Conservation (phyloP, 2,888 invertebrate genomes). For the Hypselothyrea guttata region DNA sequence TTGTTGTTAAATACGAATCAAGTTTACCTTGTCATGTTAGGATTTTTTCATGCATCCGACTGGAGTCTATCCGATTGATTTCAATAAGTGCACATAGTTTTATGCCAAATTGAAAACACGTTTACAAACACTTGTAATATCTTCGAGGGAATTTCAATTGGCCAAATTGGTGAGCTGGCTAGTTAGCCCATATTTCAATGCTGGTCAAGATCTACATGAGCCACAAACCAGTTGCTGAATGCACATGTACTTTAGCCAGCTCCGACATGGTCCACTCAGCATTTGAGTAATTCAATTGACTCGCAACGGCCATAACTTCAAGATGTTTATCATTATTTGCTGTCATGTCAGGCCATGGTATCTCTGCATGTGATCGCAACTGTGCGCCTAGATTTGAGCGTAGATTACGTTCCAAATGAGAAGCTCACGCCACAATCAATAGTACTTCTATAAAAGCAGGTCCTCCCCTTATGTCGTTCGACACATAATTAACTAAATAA, state of each 20-base stretch:
- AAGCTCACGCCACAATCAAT: not conserved
- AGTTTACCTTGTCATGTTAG: too few relatives aligned
- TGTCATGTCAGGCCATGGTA: not conserved
- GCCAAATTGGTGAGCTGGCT: too few relatives aligned
- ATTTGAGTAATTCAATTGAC: not conserved
- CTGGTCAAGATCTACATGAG: not conserved
- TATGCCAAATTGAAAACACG: not conserved
- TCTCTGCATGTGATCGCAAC: slow-evolving; percentile 7
- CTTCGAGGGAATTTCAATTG: too few relatives aligned
- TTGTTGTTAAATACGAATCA: too few relatives aligned
- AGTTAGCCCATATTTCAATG: too few relatives aligned
- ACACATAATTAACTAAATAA: slow-evolving; percentile 51
- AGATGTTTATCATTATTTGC: slow-evolving; percentile 18
- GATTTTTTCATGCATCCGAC: not conserved
- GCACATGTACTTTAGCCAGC: not conserved
- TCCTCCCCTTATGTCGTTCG: slow-evolving; percentile 15
- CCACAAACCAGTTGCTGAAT: slow-evolving; percentile 1
- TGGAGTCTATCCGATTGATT: not conserved
- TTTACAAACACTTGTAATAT: not conserved
- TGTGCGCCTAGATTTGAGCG: slow-evolving; percentile 1
- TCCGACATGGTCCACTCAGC: not conserved
- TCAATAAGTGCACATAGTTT: too few relatives aligned
- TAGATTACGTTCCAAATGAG: slow-evolving; percentile 11
- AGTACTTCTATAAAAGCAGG: not conserved
- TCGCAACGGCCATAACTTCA: slow-evolving; percentile 8